Base-by-base conservation (phyloP, 1,140 invertebrate genomes). In the Nymphalis io region DNA sequence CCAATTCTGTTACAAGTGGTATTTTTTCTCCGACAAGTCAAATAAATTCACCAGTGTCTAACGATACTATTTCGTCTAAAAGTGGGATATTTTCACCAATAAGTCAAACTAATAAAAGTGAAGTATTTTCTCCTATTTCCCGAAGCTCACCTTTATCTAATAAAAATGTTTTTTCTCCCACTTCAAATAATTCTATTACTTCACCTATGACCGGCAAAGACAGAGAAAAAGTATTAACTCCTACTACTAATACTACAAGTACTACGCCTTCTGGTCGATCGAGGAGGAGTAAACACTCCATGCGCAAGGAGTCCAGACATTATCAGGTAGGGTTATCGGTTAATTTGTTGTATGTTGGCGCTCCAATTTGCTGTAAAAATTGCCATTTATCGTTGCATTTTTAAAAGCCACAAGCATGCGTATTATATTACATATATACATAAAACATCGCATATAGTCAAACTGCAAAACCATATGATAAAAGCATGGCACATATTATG, bases 301-400 rank as follows among this genome's bases (percentile, higher is more conserved):
- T 87, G 51, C 83, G 93, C 80, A 95, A 95, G 89, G 93, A 95
- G 77, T 94, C 94, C 44, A 93, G 93, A 79, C 94, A 95, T 84
- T 95, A 95, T 89, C 93, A 94, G 92, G 92, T 92, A 86, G 83
- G 76, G 67, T 57, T 12, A 73, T 61, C 46, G 42, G 60, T 53
- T 16, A 38, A 65, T 62, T 61, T 60, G 33, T 62, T 62, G 38
- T 61, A 57, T 40, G 39, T 66, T 46, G 33, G 48, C 55, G 46
- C 48, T 70, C 40, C 57, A 53, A 62, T 65, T 60, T 60, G 70
- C 70, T 72, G 44, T 72, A 62, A 8, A 62, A 39, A 51, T 65
- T 60, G 68, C 55, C 62, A 64, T 46, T 53, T 63, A 40, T 40
- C 33, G 68, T 62, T 64, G 68, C 68, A 62, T 62, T 62, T 57